Percentiles rank a stretch among this genome's conserved stretches.
Conservation (phyloP, 2,888 invertebrate genomes). For the Linnaemya vulpina region DNA sequence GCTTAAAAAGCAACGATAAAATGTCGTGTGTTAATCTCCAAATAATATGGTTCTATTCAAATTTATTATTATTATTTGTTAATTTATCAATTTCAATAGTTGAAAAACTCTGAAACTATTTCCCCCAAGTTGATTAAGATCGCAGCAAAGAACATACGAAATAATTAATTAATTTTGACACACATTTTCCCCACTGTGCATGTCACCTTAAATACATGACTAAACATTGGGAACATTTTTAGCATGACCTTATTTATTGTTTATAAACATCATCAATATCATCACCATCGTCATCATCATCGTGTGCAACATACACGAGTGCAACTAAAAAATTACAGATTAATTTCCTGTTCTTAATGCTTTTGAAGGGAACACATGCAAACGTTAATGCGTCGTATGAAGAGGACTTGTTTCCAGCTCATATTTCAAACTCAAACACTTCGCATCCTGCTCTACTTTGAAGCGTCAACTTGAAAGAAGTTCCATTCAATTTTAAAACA, state of each 20-base stretch:
- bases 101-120: too few species aligned
- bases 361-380: background rate
- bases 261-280: conserved; percentile 45
- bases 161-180: background rate
- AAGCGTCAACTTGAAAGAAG: background rate
- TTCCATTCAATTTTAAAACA: background rate
- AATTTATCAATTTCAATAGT: too few species aligned
- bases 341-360: conserved; percentile 62
- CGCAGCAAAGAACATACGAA: background rate
- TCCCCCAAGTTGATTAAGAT: too few species aligned
- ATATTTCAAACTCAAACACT: background rate
- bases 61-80: too few species aligned
- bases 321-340: conserved; percentile 20
- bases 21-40: too few species aligned
- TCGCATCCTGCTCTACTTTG: conserved; percentile 1
- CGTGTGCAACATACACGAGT: background rate
- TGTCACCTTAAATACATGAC: conserved; percentile 32
- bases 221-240: conserved; percentile 53
- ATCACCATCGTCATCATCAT: conserved; percentile 13
- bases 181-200: background rate
- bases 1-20: too few species aligned
- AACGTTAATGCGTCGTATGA: background rate
- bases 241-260: conserved; percentile 65
- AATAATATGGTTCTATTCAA: too few species aligned
- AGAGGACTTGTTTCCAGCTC: conserved; percentile 6